These are phyloP conservation scores for Oscheius sp. DNA, from an alignment of 1,140 invertebrate species.

Conservation along the genomic window DNA sequence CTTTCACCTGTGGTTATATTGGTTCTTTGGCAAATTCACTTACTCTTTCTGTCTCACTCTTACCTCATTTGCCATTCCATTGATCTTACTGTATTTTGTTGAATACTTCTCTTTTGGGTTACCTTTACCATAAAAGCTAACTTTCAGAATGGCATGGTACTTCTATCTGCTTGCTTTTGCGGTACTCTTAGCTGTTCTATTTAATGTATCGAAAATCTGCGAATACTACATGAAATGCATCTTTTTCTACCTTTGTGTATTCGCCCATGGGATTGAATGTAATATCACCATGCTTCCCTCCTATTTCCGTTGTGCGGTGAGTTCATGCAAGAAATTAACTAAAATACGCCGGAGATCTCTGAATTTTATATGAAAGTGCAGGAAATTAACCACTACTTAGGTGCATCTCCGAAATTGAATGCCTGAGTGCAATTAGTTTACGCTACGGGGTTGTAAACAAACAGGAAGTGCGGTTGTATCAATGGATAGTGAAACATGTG, in stretches of 20 bases:
- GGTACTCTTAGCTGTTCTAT: background rate
- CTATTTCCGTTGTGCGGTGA: background rate
- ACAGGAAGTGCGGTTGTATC: no score
- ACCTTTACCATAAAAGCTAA: no score
- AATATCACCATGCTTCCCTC: constrained; percentile 1
- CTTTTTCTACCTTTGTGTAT: background rate
- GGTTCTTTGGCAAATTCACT: background rate
- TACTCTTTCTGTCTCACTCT: background rate
- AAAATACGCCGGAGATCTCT: no score
- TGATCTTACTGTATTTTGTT: no score
- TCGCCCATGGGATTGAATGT: background rate
- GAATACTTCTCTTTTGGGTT: no score
- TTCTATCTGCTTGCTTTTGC: background rate
- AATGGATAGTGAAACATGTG: no score
- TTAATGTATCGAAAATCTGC: background rate
- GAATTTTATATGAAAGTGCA: background rate
- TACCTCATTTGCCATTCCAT: background rate
- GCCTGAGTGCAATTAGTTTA: background rate
- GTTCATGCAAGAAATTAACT: no score
- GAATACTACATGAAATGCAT: background rate
- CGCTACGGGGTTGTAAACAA: background rate
- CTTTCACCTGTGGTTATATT: no score
- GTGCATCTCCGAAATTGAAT: background rate
- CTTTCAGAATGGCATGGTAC: constrained; percentile 5
- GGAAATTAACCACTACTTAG: background rate